These are phyloP conservation scores for Brachyrhaphis roseni DNA, from an alignment of 2,797 vertebrate genomes.

Conservation along the genomic window DNA sequence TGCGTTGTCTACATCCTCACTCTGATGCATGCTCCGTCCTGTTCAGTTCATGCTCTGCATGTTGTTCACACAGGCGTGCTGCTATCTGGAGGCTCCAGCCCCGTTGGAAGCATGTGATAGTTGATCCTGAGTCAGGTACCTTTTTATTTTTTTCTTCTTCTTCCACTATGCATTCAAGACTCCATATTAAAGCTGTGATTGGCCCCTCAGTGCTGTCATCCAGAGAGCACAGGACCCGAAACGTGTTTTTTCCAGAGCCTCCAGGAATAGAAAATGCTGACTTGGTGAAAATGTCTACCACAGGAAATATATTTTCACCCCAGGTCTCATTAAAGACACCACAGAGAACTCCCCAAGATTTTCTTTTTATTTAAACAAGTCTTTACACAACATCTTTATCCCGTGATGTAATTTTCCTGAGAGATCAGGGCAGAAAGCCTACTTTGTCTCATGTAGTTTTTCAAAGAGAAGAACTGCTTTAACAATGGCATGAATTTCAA, in stretches of 20 bases:
- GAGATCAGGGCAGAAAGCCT: constrained; percentile 16
- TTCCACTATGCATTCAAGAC: constrained; percentile 54
- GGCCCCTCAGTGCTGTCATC: constrained; percentile 50
- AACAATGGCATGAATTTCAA: background rate
- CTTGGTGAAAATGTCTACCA: constrained; percentile 43
- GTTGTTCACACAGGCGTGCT: background rate
- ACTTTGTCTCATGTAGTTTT: constrained; percentile 11
- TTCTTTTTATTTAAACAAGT: constrained; percentile 29
- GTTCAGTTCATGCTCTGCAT: constrained; percentile 4
- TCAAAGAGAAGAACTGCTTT: background rate
- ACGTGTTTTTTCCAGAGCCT: constrained; percentile 51
- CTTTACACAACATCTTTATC: constrained; percentile 10
- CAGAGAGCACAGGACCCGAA: constrained; percentile 51
- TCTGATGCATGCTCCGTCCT: constrained; percentile 3
- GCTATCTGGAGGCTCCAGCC: constrained; percentile 24
- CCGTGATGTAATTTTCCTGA: constrained; percentile 21
- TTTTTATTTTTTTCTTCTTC: constrained; percentile 57
- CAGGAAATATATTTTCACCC: constrained; percentile 57
- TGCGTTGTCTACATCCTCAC: background rate
- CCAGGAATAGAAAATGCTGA: constrained; percentile 77
- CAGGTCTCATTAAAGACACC: constrained; percentile 57
- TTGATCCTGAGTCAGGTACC: constrained; percentile 60
- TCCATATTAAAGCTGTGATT: constrained; percentile 57
- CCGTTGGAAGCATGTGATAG: constrained; percentile 49
- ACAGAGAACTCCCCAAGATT: constrained; percentile 43